Evolutionary conservation across 2,888 invertebrate species (phyloP).

Genomic region (Plemyria rubiginata): DNA sequence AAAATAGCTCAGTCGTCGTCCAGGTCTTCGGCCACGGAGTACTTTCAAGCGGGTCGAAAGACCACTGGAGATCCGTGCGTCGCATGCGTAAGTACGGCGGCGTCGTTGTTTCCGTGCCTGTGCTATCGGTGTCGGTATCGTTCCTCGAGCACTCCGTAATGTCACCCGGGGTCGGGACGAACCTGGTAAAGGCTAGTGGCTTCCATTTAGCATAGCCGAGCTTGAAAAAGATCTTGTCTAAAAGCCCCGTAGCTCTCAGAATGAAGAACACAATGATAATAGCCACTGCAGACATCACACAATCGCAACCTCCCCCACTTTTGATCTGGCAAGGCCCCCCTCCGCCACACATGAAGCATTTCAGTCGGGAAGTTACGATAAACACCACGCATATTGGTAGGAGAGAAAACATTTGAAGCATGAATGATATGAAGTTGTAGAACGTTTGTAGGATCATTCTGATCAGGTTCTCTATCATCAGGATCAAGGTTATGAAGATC

Average conservation of each 20-base stretch:
- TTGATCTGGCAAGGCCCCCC: slow-evolving; percentile 67
- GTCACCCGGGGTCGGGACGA: slow-evolving; percentile 62
- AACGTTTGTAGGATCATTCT: slow-evolving; percentile 70
- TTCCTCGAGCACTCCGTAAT: slow-evolving; percentile 66
- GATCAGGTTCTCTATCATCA: slow-evolving; percentile 74
- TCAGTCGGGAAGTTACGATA: slow-evolving; percentile 62
- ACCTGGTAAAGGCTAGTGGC: slow-evolving; percentile 42
- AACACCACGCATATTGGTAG: slow-evolving; percentile 73
- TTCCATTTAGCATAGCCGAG: slow-evolving; percentile 66
- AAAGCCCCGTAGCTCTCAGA: slow-evolving; percentile 66
- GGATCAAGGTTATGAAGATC: slow-evolving; percentile 70
- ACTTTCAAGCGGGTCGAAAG: too few species aligned
- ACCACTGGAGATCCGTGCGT: too few species aligned
- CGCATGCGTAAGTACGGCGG: not conserved
- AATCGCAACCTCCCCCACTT: slow-evolving; percentile 68
- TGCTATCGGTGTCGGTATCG: slow-evolving; percentile 44
- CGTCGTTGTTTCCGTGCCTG: not conserved
- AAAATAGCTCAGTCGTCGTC: not conserved
- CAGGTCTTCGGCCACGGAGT: too few species aligned
- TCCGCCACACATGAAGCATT: slow-evolving; percentile 72
- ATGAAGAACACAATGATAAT: slow-evolving; percentile 65
- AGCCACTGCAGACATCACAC: slow-evolving; percentile 64
- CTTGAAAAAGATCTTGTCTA: slow-evolving; percentile 69
- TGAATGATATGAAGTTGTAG: slow-evolving; percentile 72
- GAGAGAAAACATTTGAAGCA: slow-evolving; percentile 69